Conservation (phyloP, 2,113 vertebrate species). For the Physeter macrocephalus region DNA sequence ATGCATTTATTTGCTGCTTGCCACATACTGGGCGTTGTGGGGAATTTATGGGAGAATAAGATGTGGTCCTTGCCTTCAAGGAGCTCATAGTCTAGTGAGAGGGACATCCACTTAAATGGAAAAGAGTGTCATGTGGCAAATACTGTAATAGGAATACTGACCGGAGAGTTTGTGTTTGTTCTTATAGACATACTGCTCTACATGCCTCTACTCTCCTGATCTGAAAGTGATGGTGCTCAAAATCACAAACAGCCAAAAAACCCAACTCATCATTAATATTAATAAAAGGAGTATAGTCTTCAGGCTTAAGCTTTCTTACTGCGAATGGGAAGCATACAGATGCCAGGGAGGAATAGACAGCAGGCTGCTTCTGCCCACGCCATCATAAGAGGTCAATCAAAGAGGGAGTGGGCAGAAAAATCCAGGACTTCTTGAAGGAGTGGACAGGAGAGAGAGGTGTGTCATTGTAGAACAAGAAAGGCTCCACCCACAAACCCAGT, state of each 20-base stretch:
- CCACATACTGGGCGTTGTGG: neutral
- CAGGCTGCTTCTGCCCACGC: neutral
- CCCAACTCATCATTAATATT: neutral
- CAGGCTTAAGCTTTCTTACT: neutral
- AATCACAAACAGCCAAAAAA: neutral
- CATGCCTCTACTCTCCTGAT: neutral
- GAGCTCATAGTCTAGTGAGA: neutral
- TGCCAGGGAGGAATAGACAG: neutral
- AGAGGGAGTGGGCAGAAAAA: constrained; percentile 31
- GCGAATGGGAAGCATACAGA: neutral
- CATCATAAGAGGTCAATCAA: neutral
- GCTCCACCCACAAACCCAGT: constrained; percentile 18
- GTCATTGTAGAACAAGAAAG: constrained; percentile 6
- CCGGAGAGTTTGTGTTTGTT: neutral
- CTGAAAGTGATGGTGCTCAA: neutral
- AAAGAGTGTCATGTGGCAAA: neutral
- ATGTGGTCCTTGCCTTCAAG: neutral
- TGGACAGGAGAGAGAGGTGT: constrained; percentile 26
- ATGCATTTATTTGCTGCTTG: neutral
- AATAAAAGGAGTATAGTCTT: neutral
- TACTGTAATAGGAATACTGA: neutral
- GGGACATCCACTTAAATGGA: neutral
- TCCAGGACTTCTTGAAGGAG: neutral
- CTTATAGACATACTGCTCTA: neutral
- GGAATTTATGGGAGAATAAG: neutral